Evolutionary conservation across 2,113 vertebrate genomes (phyloP).

Genomic region (Vidua chalybeata): DNA sequence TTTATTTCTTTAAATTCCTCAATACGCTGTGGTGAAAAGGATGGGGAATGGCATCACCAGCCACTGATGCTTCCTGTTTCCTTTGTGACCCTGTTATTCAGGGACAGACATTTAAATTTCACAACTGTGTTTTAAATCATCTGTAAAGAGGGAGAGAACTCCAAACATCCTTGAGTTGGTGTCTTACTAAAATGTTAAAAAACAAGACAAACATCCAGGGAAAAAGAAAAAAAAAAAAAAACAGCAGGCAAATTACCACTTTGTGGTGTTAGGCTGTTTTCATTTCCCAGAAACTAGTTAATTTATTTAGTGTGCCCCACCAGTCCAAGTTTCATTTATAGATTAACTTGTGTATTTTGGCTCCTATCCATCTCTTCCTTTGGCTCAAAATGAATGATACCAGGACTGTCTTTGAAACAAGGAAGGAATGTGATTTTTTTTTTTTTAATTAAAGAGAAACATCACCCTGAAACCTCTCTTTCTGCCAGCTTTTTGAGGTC

Average conservation of each 20-base stretch:
- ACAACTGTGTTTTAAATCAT: not conserved
- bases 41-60: not conserved
- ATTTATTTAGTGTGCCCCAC: not conserved
- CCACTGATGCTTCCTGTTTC: not conserved
- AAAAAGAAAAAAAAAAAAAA: not conserved
- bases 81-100: not conserved
- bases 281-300: slow-evolving; percentile 27
- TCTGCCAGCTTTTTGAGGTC: slow-evolving; percentile 67
- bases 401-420: slow-evolving; percentile 76
- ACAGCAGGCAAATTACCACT: not conserved
- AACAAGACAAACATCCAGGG: not conserved
- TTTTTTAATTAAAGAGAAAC: slow-evolving; percentile 70
- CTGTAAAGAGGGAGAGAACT: not conserved
- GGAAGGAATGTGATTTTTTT: slow-evolving; percentile 73
- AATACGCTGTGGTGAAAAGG: rapidly evolving
- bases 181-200: not conserved
- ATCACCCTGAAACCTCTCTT: slow-evolving; percentile 74
- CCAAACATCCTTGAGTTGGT: not conserved
- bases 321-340: slow-evolving; percentile 19
- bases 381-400: slow-evolving; percentile 78
- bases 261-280: not conserved
- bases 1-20: not conserved
- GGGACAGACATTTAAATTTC: not conserved
- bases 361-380: slow-evolving; percentile 71
- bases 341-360: slow-evolving; percentile 70